Evolutionary conservation across 2,113 vertebrate species (phyloP).

Genomic region (Astur gentilis): DNA sequence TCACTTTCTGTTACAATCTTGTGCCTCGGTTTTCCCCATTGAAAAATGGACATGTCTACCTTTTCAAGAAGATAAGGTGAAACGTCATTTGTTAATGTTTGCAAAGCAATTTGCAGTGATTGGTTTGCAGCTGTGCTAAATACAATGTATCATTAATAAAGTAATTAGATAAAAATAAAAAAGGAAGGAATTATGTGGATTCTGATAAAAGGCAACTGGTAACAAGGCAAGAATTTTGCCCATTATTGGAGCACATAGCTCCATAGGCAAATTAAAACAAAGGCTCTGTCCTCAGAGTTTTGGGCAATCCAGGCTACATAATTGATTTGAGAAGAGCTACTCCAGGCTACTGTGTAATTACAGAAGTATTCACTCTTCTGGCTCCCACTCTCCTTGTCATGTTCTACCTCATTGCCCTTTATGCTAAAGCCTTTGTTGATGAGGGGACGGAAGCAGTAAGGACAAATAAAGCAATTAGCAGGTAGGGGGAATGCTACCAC

Average conservation of each 20-base stretch:
- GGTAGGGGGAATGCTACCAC: slow-evolving; percentile 71
- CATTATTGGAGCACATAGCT: slow-evolving; percentile 41
- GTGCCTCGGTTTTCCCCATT: neutral
- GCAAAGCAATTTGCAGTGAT: neutral
- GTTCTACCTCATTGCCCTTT: slow-evolving; percentile 83
- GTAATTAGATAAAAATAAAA: slow-evolving; percentile 21
- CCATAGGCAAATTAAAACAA: slow-evolving; percentile 71
- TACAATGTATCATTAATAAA: neutral
- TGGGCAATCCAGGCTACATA: slow-evolving; percentile 78
- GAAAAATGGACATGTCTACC: neutral
- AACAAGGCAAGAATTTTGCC: slow-evolving; percentile 41
- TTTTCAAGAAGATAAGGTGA: neutral
- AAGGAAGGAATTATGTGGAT: slow-evolving; percentile 5
- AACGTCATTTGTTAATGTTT: neutral
- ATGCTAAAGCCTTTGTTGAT: slow-evolving; percentile 79
- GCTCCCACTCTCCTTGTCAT: slow-evolving; percentile 75
- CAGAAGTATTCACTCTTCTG: slow-evolving; percentile 77
- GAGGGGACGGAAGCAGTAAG: slow-evolving; percentile 76
- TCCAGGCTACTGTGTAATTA: slow-evolving; percentile 83
- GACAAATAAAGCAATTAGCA: slow-evolving; percentile 84
- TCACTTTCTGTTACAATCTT: neutral
- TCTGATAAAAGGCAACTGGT: slow-evolving; percentile 35
- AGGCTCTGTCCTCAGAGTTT: slow-evolving; percentile 70
- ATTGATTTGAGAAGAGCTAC: slow-evolving; percentile 82
- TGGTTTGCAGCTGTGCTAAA: slow-evolving; percentile 2